These are phyloP conservation scores for Mustelus asterias DNA, from an alignment of 2,113 vertebrate genomes.

Conservation along the genomic window DNA sequence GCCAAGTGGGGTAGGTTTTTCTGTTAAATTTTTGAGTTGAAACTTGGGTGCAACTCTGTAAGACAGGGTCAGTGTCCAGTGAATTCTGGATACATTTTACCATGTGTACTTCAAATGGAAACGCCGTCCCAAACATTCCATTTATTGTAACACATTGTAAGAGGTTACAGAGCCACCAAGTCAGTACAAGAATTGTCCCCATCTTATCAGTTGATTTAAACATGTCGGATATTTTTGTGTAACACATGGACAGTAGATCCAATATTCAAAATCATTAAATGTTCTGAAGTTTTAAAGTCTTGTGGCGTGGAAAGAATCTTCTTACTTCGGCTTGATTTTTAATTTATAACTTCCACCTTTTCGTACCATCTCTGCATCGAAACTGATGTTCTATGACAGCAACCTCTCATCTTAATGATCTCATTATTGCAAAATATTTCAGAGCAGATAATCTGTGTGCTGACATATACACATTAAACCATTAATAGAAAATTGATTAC, in stretches of 20 bases:
- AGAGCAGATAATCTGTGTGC: neutral
- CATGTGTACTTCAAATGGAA: neutral
- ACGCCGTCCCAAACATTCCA: neutral
- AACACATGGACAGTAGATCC: neutral
- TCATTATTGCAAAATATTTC: constrained; percentile 20
- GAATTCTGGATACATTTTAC: neutral
- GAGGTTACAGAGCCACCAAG: neutral
- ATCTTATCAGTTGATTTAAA: neutral
- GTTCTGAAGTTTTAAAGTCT: neutral
- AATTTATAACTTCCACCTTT: neutral
- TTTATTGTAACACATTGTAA: neutral
- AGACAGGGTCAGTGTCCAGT: neutral
- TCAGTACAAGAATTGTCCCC: neutral
- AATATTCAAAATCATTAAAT: neutral
- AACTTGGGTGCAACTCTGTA: neutral
- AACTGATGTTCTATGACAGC: neutral
- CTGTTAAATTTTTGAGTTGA: neutral
- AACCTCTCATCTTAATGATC: neutral
- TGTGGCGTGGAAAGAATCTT: neutral
- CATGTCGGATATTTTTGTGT: neutral
- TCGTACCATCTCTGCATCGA: neutral
- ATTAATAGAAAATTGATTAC: constrained; percentile 32
- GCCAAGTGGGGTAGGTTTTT: neutral
- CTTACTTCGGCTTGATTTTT: neutral
- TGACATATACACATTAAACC: neutral